Conservation (phyloP, 2,888 invertebrate genomes). For the Nebria salina region DNA sequence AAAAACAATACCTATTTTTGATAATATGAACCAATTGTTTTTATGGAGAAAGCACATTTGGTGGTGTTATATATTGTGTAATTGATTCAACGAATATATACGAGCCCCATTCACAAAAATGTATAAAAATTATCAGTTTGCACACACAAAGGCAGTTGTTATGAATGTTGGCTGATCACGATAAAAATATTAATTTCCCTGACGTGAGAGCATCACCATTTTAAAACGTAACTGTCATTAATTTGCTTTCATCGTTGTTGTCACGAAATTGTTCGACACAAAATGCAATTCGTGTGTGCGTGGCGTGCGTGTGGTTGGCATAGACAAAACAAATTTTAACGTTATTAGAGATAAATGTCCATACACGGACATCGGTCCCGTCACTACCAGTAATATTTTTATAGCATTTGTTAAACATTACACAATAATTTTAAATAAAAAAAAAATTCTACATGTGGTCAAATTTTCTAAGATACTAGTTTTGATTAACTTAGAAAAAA, state of each 20-base stretch:
- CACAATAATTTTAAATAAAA: too few species aligned
- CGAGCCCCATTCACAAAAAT: background rate
- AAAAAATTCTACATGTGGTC: too few species aligned
- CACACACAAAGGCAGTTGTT: background rate
- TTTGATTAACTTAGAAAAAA: too few species aligned
- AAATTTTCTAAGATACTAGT: too few species aligned
- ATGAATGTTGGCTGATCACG: slow-evolving; percentile 15
- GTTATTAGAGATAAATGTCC: slow-evolving; percentile 40
- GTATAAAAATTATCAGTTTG: background rate
- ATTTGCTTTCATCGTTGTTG: slow-evolving; percentile 30
- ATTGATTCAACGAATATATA: background rate
- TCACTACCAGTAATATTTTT: background rate
- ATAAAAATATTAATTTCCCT: slow-evolving; percentile 45
- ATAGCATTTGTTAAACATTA: too few species aligned
- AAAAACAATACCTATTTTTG: too few species aligned
- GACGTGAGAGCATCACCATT: slow-evolving; percentile 27
- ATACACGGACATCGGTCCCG: background rate
- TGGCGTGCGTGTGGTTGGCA: slow-evolving; percentile 21
- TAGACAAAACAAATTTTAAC: slow-evolving; percentile 35
- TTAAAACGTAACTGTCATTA: slow-evolving; percentile 35
- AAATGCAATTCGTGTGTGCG: slow-evolving; percentile 15
- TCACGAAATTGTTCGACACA: slow-evolving; percentile 33
- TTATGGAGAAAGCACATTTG: background rate
- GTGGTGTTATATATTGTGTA: background rate
- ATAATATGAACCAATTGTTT: background rate